Conservation (phyloP, 2,113 vertebrate species). For the Nyctereutes procyonoides region DNA sequence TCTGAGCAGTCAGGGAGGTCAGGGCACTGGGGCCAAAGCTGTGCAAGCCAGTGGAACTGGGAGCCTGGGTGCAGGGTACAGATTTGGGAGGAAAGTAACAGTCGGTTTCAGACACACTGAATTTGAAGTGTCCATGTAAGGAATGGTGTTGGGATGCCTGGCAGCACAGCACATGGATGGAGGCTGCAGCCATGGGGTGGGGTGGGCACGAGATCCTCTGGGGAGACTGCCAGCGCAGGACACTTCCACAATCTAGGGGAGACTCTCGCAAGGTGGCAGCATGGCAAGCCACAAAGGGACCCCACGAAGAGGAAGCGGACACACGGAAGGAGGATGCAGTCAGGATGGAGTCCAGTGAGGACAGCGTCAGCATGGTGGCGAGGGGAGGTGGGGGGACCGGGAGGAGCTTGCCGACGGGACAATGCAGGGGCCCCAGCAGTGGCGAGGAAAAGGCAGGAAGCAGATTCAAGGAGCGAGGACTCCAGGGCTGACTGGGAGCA, state of each 20-base stretch:
- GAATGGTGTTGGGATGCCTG: rapidly evolving
- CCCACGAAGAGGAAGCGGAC: rapidly evolving
- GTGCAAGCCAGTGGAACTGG: background rate
- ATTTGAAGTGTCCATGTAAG: background rate
- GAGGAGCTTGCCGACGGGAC: rapidly evolving
- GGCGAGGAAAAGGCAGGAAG: rapidly evolving
- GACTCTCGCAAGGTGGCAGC: background rate
- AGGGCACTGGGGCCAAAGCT: background rate
- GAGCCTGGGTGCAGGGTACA: background rate
- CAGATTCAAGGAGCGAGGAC: rapidly evolving
- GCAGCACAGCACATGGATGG: rapidly evolving
- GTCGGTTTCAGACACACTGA: background rate
- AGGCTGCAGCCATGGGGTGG: background rate
- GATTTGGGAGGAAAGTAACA: background rate
- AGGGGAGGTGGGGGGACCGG: rapidly evolving
- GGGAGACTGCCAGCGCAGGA: background rate
- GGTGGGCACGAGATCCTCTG: rapidly evolving
- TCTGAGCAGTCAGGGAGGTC: too few species aligned
- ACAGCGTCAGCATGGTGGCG: rapidly evolving
- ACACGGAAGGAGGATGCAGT: rapidly evolving
- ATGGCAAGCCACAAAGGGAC: background rate
- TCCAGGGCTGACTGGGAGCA: rapidly evolving
- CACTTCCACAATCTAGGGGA: background rate
- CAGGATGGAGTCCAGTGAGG: rapidly evolving
- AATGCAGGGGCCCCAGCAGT: rapidly evolving